These are phyloP conservation scores for Pelodiscus sinensis DNA, from an alignment of 2,113 vertebrate species.

Conservation along the genomic window DNA sequence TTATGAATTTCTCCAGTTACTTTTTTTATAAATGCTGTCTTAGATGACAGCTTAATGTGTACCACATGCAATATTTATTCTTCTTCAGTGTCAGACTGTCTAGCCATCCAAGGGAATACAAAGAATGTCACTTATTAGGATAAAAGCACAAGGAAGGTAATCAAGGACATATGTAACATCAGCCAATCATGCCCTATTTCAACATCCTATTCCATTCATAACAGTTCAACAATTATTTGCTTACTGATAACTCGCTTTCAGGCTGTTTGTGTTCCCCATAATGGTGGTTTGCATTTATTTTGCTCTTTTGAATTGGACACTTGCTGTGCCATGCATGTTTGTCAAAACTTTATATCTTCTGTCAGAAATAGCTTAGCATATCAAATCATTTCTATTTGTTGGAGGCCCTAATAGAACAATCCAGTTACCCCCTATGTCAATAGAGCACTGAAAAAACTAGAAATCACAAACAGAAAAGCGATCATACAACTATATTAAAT, in stretches of 20 bases:
- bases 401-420: conserved; percentile 73
- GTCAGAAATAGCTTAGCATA: conserved; percentile 84
- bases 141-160: conserved; percentile 99
- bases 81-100: conserved; percentile 99
- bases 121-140: conserved; percentile 99
- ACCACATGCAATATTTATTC: conserved; percentile 99
- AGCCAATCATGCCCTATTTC: conserved; percentile 95
- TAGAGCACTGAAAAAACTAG: conserved; percentile 61
- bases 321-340: conserved; percentile 88
- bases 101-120: conserved; percentile 98
- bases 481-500: conserved; percentile 25
- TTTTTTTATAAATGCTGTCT: conserved; percentile 90
- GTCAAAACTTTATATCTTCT: conserved; percentile 86
- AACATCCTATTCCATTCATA: conserved; percentile 91
- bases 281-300: conserved; percentile 95
- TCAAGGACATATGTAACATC: conserved; percentile 99
- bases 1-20: conserved; percentile 93
- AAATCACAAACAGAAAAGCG: conserved; percentile 62
- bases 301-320: conserved; percentile 93
- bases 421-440: conserved; percentile 69
- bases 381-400: conserved; percentile 79
- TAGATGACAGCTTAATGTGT: conserved; percentile 99
- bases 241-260: conserved; percentile 96
- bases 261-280: conserved; percentile 92
- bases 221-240: conserved; percentile 95